Base-by-base conservation (phyloP, 2,797 vertebrate species). In the Diplodus sargus region DNA sequence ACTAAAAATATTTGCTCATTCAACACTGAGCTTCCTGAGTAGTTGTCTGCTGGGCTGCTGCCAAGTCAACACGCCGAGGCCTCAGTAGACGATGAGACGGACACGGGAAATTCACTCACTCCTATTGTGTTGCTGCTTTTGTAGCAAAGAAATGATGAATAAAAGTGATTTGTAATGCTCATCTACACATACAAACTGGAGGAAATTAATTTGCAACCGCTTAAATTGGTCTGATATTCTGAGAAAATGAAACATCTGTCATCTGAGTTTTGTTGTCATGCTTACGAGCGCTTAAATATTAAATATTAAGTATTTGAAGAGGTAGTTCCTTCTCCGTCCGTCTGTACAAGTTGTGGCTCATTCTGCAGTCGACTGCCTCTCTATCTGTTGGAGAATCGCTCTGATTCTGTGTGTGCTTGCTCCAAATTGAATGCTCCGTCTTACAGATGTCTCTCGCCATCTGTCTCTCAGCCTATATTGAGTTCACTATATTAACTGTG, bases 1-100 rank as follows among this genome's bases (percentile, higher is more conserved):
- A 30, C 65, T 84, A 74, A 83, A 76, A 83, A 79, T 79, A 76
- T 87, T 76, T 84, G 71, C 74, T 85, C 66, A 73, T 74, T 81
- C 61, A 74, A 78, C 70, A 63, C 52, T 52, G 20, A 83, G 56
- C 64, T 80, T 80, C 64, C 85, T 78, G 73, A 74, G 59, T 43
- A 30, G 66, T 48, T 74, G 63, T 82, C 42, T 52, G 62, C 67
- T 66, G 77, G 64, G 13, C 18, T 3, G 58, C 67, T 57, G 60
- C 79, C 81, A 86, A 76, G 67, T 65, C 23, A 47, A 34, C 74
- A 62, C 53, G 70, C 58, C 4, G 43, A 61, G 34, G 30, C 53
- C 56, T 80, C 15, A 39, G 70, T 59, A 16, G 4, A 34, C 25
- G 15, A 67, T 62, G 63, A 65, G 22, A 42, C 39, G 17, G 4